Evolutionary conservation across 1,140 invertebrate genomes (phyloP), one percentile per base, ranked within the genome.

Genomic region (Drosophila pectinifera): DNA sequence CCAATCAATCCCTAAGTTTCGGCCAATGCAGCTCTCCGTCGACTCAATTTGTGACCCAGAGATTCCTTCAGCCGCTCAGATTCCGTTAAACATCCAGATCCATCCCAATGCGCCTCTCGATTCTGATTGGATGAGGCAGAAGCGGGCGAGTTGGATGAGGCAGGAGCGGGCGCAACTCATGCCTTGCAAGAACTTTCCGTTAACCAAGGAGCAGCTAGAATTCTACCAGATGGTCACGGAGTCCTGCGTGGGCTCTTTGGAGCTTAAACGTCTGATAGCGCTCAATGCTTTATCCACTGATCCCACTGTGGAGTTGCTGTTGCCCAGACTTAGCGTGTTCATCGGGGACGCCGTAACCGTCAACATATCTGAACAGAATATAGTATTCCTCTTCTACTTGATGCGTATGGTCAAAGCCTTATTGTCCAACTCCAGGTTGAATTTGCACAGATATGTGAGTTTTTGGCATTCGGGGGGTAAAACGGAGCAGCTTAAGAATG

Each of bases 341-440:
- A 73, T 82, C 14, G 10, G 36, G 8, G 58, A 82, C 4, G 26
- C 45, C 4, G 62, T 78, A 7, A 3, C 16, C 2, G 10, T 54
- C 2, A 74, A 82, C 49, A 22, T 82, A 8, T 24, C 14, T 3
- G 20, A 65, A 18, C 18, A 57, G 13, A 74, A 69, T n/a, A 18
- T 78, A 2, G 0, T 46, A 11, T 8, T 61, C 2, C 45, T 82
- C 2, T 4, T 82, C 8, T 69, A 69, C 28, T n/a, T 74, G 26
- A 57, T 82, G 79, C 79, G 79, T 0, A 78, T 82, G 73, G 49
- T 78, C 1, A 34, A 39, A n/a, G 48, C 68, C 13, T 14, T 82
- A 14, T 31, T 82, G 11, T 11, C 3, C 5, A 82, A 82, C 38
- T 2, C 36, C 0, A 42, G 20, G 6, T 36, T 78, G 10, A 45